A percentile compares a stretch with the other conserved stretches of the same genome.
These are phyloP conservation scores for Sphaeridia pumilis DNA, from an alignment of 2,888 invertebrate species.

Conservation along the genomic window DNA sequence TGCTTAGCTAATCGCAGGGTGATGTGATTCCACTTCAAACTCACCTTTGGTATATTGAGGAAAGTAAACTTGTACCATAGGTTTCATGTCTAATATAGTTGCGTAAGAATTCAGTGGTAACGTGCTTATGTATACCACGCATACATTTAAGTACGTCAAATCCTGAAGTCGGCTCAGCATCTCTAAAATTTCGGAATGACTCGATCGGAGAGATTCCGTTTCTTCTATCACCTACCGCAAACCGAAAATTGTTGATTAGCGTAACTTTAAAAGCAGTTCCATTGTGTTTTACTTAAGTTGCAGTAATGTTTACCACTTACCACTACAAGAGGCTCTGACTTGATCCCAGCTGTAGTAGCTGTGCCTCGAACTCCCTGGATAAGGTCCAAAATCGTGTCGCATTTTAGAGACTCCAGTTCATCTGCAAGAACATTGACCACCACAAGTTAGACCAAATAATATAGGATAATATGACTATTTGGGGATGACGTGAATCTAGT, in stretches of 20 bases:
- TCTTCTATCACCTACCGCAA: constrained; percentile 17
- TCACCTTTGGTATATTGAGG: constrained; percentile 24
- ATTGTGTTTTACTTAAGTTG: too few relatives aligned
- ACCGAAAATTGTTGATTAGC: too few relatives aligned
- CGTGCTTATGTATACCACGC: constrained; percentile 17
- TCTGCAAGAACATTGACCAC: not conserved
- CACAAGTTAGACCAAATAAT: not conserved
- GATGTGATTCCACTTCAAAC: not conserved
- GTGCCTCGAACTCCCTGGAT: not conserved
- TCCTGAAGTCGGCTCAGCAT: constrained; percentile 21
- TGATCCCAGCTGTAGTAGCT: not conserved
- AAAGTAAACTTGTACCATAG: constrained; percentile 19
- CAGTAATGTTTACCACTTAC: too few relatives aligned
- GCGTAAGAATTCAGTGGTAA: constrained; percentile 13
- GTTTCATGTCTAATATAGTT: constrained; percentile 17
- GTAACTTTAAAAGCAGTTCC: too few relatives aligned
- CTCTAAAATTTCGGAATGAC: constrained; percentile 20
- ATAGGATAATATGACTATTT: too few relatives aligned
- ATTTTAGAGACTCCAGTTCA: not conserved
- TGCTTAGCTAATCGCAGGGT: not conserved
- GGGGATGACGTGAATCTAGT: constrained; percentile 3
- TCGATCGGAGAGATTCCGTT: constrained; percentile 18
- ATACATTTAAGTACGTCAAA: constrained; percentile 15
- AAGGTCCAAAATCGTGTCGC: not conserved
- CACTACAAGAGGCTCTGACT: not conserved